phyloP scores from a whole-genome alignment of 2,113 vertebrate species.

The Sander vitreus region DNA sequence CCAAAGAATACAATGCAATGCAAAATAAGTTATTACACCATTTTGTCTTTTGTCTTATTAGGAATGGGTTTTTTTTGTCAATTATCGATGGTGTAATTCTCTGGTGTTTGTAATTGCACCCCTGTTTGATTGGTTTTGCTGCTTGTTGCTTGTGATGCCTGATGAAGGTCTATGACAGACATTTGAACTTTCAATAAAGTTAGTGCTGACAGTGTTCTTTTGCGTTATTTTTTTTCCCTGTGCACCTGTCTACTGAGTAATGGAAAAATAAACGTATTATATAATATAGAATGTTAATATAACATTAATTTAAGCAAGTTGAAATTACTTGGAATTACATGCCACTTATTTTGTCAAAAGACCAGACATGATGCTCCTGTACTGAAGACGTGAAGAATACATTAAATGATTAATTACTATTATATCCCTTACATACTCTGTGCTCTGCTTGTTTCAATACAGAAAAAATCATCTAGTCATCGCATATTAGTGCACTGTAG shows the following conservation, averaged over 20 bases:
- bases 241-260: background rate
- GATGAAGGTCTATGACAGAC: background rate
- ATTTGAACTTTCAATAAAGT: background rate
- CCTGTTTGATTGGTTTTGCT: background rate
- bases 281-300: background rate
- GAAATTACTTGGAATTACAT: background rate
- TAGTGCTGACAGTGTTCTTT: background rate
- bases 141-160: background rate
- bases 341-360: background rate
- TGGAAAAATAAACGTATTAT: background rate
- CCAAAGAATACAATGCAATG: background rate
- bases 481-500: background rate
- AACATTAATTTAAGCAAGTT: background rate
- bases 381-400: background rate
- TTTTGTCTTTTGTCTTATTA: background rate
- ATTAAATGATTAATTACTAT: background rate
- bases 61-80: background rate
- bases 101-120: background rate
- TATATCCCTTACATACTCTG: background rate
- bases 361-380: background rate
- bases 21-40: background rate
- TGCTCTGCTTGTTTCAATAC: conserved; percentile 8
- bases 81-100: background rate
- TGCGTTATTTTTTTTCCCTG: background rate
- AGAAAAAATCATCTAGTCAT: conserved; percentile 7